These are phyloP conservation scores for Melanerpes aurifrons DNA, from an alignment of 2,113 vertebrate genomes.

Conservation along the genomic window DNA sequence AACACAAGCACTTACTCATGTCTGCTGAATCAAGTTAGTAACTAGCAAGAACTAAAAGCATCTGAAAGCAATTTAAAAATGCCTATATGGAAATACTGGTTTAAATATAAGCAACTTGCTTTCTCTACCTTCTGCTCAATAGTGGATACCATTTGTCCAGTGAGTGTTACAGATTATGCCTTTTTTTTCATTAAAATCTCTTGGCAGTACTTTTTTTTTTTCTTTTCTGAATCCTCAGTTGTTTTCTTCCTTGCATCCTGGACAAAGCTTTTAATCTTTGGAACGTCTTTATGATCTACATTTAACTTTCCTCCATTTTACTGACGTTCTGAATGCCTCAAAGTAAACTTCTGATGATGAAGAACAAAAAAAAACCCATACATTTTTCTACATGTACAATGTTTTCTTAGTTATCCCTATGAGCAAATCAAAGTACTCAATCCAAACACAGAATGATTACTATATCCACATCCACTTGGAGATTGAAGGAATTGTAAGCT, in stretches of 20 bases:
- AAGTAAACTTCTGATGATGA: neutral
- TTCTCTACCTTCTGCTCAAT: conserved; percentile 27
- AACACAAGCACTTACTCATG: neutral
- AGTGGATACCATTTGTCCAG: neutral
- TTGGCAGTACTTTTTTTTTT: neutral
- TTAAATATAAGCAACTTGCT: neutral
- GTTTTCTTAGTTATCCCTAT: neutral
- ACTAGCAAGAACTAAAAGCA: neutral
- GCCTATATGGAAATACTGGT: conserved; percentile 1
- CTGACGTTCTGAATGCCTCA: neutral
- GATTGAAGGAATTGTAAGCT: neutral
- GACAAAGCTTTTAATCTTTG: neutral
- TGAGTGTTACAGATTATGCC: neutral
- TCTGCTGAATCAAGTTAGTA: conserved; percentile 18
- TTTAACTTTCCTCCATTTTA: neutral
- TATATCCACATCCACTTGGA: neutral
- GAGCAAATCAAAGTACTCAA: neutral
- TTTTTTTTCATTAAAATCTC: neutral
- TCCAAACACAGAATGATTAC: neutral
- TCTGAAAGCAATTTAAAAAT: conserved; percentile 42
- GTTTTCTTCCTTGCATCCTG: neutral
- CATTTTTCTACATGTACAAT: neutral
- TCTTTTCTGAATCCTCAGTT: neutral
- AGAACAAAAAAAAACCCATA: neutral
- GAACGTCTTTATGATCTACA: neutral